Evolutionary conservation across 2,888 invertebrate genomes (phyloP).

Genomic region (Spisula subtruncata): DNA sequence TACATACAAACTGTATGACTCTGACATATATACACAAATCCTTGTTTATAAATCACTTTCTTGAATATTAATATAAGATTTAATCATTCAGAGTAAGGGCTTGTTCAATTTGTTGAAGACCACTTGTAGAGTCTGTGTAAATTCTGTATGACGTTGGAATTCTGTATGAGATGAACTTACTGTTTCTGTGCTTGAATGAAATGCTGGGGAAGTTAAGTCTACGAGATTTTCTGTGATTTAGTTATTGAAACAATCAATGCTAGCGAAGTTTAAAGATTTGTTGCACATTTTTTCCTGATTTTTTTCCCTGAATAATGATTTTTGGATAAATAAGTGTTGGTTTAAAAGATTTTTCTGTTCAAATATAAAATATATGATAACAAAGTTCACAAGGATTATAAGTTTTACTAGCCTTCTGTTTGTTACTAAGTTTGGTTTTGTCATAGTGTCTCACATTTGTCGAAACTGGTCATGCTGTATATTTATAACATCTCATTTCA

Average conservation of each 20-base stretch:
- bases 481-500: no score
- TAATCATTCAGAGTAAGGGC: not conserved
- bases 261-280: not conserved
- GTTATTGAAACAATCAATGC: not conserved
- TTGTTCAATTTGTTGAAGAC: slow-evolving; percentile 24
- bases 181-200: not conserved
- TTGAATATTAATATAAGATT: slow-evolving; percentile 19
- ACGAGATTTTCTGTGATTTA: not conserved
- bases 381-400: not conserved
- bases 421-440: not conserved
- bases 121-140: slow-evolving; percentile 22
- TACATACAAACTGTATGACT: not conserved
- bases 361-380: slow-evolving; percentile 22
- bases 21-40: not conserved
- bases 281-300: not conserved
- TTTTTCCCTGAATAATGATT: not conserved
- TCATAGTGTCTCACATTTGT: not conserved
- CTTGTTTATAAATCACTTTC: not conserved
- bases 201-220: not conserved
- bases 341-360: slow-evolving; percentile 14
- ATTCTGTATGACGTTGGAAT: not conserved
- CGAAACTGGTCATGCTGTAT: not conserved
- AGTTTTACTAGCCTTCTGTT: slow-evolving; percentile 4
- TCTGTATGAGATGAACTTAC: not conserved
- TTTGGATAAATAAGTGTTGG: not conserved